Base-by-base conservation (phyloP, 2,113 vertebrate genomes). In the Poicephalus gulielmi region DNA sequence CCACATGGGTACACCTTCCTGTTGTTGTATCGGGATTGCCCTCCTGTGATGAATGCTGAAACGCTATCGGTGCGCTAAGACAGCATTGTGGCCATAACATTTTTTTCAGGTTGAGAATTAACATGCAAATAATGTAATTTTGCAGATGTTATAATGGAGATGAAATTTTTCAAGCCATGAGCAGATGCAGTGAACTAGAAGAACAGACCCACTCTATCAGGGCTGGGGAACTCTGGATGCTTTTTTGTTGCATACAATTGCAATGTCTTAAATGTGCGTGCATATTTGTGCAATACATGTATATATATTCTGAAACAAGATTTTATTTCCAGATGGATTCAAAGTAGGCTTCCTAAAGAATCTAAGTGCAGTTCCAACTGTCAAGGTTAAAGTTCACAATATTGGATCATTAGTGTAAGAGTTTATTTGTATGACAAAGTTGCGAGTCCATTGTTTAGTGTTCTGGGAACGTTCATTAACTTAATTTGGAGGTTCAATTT, bases 191-290 rank as follows among this genome's bases (percentile, higher is more conserved):
- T 25, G 17, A 64, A 20, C 25, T 27, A n/a, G 52, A 67, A 62
- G 25, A 88, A 73, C 0, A 31, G 33, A 84, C 4, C 7, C 0
- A 0, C 35, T 35, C 10, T 41, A 11, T 78, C 13, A n/a, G 28
- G 17, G 16, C 9, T 69, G 17, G 74, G 46, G 43, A 63, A 43
- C 30, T 67, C 9, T 59, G 28, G 23, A 28, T 67, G 28, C 14
- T 74, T 68, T 85, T 77, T 19, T 63, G 1, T 59, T 81, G 11
- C 23, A 13, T 47, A 27, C 10, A 2, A 3, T 44, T 53, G 31
- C 18, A 43, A 2, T 7, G 10, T 19, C 31, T 74, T 59, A 9
- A 3, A 4, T 7, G 6, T 10, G 5, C 0, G 1, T 66, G 30
- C 9, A 44, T 23, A 52, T 62, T 64, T 79, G 25, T 88, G 53